phyloP scores from a whole-genome alignment of 2,797 vertebrate genomes.

The Paguma larvata region DNA sequence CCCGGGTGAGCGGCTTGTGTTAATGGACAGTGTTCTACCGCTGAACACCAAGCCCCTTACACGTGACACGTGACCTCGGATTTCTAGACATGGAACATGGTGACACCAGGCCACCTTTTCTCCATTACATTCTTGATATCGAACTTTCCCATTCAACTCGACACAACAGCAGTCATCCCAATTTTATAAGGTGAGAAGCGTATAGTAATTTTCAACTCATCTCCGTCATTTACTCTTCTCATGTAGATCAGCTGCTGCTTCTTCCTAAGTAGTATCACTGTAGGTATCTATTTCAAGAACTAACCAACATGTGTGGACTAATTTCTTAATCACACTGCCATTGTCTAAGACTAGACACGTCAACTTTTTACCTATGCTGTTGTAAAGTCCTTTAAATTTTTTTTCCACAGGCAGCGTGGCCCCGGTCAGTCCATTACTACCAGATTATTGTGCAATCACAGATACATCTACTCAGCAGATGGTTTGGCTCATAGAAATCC shows the following conservation, averaged over 20 bases:
- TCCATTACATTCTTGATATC: not conserved
- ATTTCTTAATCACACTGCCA: not conserved
- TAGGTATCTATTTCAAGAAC: not conserved
- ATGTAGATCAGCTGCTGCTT: not conserved
- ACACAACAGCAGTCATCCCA: not conserved
- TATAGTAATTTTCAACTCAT: not conserved
- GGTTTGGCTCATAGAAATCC: not conserved
- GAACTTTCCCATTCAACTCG: not conserved
- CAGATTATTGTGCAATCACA: not conserved
- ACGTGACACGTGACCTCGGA: not conserved
- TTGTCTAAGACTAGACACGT: not conserved
- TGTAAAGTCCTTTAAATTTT: not conserved
- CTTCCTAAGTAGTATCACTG: not conserved
- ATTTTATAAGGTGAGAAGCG: not conserved
- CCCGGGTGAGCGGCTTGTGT: constrained; percentile 17
- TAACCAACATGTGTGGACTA: not conserved
- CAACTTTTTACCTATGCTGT: not conserved
- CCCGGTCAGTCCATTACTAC: not conserved
- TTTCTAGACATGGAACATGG: not conserved
- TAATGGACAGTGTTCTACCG: constrained; percentile 3
- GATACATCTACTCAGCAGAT: not conserved
- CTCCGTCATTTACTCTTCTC: not conserved
- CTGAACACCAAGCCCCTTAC: not conserved
- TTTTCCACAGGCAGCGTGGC: not conserved
- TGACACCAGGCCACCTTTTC: constrained; percentile 24